Percentiles rank a stretch among this genome's conserved stretches.
phyloP scores from a whole-genome alignment of 2,888 invertebrate genomes.

The Dione vanillae region DNA sequence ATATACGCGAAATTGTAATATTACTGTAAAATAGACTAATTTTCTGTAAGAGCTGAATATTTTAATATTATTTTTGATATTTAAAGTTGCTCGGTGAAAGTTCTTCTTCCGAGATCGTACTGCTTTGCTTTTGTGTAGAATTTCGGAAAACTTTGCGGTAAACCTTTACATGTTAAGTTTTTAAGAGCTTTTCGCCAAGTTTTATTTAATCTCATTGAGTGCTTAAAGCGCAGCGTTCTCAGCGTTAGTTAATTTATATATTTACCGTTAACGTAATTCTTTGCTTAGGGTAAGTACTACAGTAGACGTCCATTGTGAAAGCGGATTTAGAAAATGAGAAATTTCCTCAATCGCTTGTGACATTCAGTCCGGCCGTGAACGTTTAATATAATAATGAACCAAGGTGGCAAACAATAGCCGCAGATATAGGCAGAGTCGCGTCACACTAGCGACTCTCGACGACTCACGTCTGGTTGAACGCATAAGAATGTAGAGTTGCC shows the following conservation, averaged over 20 bases:
- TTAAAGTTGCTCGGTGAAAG: slow-evolving; percentile 6
- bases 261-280: slow-evolving; percentile 1
- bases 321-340: slow-evolving; percentile 45
- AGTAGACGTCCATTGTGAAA: slow-evolving; percentile 27
- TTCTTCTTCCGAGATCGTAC: background rate
- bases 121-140: slow-evolving; percentile 14
- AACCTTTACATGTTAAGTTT: slow-evolving; percentile 4
- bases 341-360: slow-evolving; percentile 42
- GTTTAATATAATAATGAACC: slow-evolving; percentile 70
- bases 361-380: slow-evolving; percentile 49
- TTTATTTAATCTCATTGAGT: slow-evolving; percentile 5
- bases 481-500: slow-evolving; percentile 78
- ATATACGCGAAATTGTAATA: background rate
- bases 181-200: slow-evolving; percentile 13
- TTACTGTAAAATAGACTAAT: background rate
- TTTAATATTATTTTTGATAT: slow-evolving; percentile 13
- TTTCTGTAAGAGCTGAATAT: background rate
- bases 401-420: slow-evolving; percentile 66
- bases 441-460: slow-evolving; percentile 64
- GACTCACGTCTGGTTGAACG: slow-evolving; percentile 80
- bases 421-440: slow-evolving; percentile 61
- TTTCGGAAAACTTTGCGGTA: slow-evolving; percentile 19
- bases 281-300: background rate
- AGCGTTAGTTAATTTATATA: slow-evolving; percentile 1
- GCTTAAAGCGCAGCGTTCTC: background rate